Conservation (phyloP, 2,888 invertebrate genomes). For the Temnothorax rugatulus region DNA sequence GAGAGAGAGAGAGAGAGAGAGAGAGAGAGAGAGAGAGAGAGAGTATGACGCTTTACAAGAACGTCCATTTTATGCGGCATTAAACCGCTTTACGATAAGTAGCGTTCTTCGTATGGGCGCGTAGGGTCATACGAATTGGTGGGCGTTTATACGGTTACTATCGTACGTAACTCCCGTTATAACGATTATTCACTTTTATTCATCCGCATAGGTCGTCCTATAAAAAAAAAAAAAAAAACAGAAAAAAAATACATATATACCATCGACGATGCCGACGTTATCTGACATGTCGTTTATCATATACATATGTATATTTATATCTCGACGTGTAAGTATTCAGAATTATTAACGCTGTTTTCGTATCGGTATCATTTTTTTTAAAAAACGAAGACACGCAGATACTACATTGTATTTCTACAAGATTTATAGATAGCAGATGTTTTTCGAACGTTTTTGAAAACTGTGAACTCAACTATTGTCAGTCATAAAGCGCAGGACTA, state of each 20-base stretch:
- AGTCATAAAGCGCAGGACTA: background rate
- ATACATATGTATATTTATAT: background rate
- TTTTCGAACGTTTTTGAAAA: background rate
- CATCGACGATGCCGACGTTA: conserved; percentile 1
- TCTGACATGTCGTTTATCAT: conserved; percentile 33
- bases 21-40: background rate
- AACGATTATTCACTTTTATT: conserved; percentile 56
- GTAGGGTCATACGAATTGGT: conserved; percentile 39
- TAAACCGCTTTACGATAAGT: conserved; percentile 74
- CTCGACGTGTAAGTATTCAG: background rate
- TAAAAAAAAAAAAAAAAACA: conserved; percentile 17
- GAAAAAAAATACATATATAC: conserved; percentile 10
- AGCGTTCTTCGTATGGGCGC: conserved; percentile 58
- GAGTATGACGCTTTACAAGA: conserved; percentile 39
- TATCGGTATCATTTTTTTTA: background rate
- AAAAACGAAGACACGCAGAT: background rate
- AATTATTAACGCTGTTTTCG: conserved; percentile 15
- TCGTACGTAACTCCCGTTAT: conserved; percentile 41
- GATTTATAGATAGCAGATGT: background rate
- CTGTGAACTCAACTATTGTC: background rate
- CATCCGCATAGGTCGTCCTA: conserved; percentile 19
- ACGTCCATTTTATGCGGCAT: conserved; percentile 65
- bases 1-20: no score
- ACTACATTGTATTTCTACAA: background rate
- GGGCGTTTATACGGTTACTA: conserved; percentile 40